phyloP scores from a whole-genome alignment of 2,797 vertebrate genomes.

The Martes flavigula region DNA sequence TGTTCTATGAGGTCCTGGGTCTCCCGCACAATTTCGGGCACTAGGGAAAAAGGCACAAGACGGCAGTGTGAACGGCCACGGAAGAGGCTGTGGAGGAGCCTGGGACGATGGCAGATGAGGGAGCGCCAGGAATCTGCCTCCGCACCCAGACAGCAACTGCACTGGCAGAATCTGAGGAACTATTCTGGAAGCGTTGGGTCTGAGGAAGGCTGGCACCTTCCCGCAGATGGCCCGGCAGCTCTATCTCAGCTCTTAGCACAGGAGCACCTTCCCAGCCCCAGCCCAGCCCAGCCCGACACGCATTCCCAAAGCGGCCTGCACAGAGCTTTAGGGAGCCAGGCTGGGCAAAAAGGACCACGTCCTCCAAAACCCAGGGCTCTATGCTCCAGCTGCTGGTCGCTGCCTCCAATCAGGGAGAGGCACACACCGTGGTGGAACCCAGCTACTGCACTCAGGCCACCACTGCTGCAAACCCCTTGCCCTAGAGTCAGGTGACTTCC shows the following conservation, averaged over 20 bases:
- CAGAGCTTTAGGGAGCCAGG: neutral
- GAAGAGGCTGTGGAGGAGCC: no score
- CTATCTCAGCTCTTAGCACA: neutral
- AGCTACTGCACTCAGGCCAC: neutral
- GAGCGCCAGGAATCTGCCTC: neutral
- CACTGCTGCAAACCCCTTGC: neutral
- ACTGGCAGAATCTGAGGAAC: neutral
- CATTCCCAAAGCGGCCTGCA: neutral
- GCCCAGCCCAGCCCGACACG: accelerated
- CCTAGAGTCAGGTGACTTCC: neutral
- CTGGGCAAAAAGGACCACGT: no score
- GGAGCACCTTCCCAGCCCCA: neutral
- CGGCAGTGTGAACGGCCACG: neutral
- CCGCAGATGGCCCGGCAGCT: neutral
- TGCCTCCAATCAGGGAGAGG: neutral
- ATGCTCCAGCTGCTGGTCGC: neutral
- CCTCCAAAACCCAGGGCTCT: neutral
- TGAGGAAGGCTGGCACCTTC: neutral
- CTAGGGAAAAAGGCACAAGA: constrained; percentile 75
- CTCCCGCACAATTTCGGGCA: constrained; percentile 96
- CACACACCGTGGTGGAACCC: neutral
- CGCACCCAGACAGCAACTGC: neutral
- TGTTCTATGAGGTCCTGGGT: constrained; percentile 94
- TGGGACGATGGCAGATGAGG: neutral
- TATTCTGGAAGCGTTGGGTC: neutral